phyloP scores from a whole-genome alignment of 1,140 invertebrate genomes.

The Drosophila bocqueti region DNA sequence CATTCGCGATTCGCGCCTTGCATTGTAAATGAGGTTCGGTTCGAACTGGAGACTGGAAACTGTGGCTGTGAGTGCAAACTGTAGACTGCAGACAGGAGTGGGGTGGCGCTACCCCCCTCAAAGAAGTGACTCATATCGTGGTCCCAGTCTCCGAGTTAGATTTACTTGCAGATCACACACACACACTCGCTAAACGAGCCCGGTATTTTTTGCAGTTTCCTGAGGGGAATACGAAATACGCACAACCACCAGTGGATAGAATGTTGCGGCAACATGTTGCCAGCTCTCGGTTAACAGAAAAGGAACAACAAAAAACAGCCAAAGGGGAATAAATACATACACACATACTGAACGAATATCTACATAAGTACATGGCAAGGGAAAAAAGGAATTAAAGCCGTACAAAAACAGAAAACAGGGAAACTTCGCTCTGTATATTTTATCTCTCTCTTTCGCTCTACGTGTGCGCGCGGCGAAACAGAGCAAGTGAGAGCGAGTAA shows the following conservation, averaged over 20 bases:
- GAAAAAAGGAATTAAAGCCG: conserved; percentile 67
- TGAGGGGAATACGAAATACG: conserved; percentile 11
- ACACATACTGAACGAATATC: conserved; percentile 1
- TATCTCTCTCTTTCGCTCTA: background rate
- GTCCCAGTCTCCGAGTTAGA: conserved; percentile 21
- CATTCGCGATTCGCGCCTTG: conserved; percentile 18
- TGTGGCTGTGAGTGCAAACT: background rate
- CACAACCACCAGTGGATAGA: conserved; percentile 23
- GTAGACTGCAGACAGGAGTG: background rate
- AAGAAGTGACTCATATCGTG: conserved; percentile 33
- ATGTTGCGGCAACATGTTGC: conserved; percentile 52
- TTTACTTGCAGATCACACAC: conserved; percentile 9
- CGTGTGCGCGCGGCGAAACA: conserved; percentile 32
- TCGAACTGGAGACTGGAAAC: background rate
- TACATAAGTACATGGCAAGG: conserved; percentile 15
- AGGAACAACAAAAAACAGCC: conserved; percentile 1
- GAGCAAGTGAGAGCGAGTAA: conserved; percentile 2
- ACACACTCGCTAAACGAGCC: background rate
- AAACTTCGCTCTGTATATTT: conserved; percentile 24
- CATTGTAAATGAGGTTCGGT: conserved; percentile 28
- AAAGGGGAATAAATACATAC: conserved; percentile 22
- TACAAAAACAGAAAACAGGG: conserved; percentile 61
- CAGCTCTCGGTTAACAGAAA: conserved; percentile 8
- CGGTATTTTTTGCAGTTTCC: conserved; percentile 13
- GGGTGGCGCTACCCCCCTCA: conserved; percentile 1